Conservation (phyloP, 2,888 invertebrate genomes). For the Epirrhoe tristata region DNA sequence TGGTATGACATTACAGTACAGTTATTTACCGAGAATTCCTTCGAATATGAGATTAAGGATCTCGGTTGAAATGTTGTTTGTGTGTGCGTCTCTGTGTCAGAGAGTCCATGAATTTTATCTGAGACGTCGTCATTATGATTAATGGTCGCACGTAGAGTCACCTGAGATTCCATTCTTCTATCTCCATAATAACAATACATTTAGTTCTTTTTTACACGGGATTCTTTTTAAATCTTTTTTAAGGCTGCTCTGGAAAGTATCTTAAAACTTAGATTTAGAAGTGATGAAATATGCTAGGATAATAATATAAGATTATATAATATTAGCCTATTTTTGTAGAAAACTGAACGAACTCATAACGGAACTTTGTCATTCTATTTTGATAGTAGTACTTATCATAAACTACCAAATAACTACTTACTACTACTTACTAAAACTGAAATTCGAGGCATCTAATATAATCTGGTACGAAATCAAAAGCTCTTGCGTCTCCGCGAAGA, state of each 20-base stretch:
- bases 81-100: conserved; percentile 51
- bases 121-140: conserved; percentile 73
- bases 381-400: too few species aligned
- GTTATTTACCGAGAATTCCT: conserved; percentile 54
- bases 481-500: background rate
- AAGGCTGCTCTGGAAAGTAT: background rate
- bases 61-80: conserved; percentile 51
- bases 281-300: too few species aligned
- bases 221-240: background rate
- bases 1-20: conserved; percentile 40
- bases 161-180: conserved; percentile 70
- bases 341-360: too few species aligned
- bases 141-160: conserved; percentile 71
- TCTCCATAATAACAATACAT: conserved; percentile 70
- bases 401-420: too few species aligned
- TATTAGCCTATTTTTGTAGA: too few species aligned
- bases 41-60: conserved; percentile 52
- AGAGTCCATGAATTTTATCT: conserved; percentile 69
- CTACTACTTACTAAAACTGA: too few species aligned
- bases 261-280: background rate
- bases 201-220: conserved; percentile 3
- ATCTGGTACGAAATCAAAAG: too few species aligned
- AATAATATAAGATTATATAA: too few species aligned
- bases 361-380: too few species aligned
- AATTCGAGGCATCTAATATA: too few species aligned